These are phyloP conservation scores for Alces alces DNA, from an alignment of 2,113 vertebrate genomes.

Conservation along the genomic window DNA sequence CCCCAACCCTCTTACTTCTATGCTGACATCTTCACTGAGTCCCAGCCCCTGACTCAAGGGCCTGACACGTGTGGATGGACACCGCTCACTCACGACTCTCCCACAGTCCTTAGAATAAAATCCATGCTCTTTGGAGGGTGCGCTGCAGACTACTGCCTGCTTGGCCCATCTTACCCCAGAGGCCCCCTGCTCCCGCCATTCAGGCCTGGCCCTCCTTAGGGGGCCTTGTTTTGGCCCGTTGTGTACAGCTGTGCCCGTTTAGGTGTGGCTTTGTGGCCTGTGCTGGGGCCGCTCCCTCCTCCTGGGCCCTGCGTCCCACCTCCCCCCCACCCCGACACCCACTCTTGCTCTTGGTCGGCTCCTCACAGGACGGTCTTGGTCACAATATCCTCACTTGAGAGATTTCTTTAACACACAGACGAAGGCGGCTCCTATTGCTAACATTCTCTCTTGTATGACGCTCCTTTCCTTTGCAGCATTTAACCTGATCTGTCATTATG, in stretches of 20 bases:
- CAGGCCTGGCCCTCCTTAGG: background rate
- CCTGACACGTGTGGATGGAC: rapidly evolving
- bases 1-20: background rate
- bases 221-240: no score
- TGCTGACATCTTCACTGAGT: background rate
- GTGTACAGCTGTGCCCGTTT: no score
- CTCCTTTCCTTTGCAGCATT: background rate
- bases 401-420: background rate
- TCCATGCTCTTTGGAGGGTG: background rate
- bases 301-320: background rate
- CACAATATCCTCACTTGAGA: background rate
- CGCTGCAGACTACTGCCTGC: background rate
- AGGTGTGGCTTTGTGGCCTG: background rate
- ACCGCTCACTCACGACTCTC: background rate
- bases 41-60: background rate
- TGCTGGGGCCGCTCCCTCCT: background rate
- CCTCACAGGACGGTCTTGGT: background rate
- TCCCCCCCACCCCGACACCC: rapidly evolving
- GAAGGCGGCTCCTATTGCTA: background rate
- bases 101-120: background rate
- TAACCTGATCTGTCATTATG: rapidly evolving
- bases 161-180: rapidly evolving
- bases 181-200: rapidly evolving
- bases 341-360: background rate
- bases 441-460: background rate